phyloP scores from a whole-genome alignment of 2,888 invertebrate species.

The Isoperla grammatica region DNA sequence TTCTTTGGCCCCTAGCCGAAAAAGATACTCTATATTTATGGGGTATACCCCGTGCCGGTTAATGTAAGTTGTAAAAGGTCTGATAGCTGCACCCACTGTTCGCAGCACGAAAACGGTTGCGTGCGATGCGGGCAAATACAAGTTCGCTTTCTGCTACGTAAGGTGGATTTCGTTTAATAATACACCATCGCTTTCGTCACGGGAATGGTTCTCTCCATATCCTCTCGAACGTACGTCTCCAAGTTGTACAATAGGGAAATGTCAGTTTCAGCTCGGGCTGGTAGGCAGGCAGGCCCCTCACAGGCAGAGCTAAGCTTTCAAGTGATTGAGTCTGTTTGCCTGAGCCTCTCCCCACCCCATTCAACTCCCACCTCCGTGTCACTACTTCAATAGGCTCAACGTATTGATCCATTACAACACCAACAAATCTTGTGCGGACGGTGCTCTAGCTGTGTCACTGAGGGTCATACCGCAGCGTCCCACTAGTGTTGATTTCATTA shows the following conservation, averaged over 20 bases:
- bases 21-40: too few species aligned
- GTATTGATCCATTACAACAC: conserved; percentile 14
- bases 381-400: conserved; percentile 13
- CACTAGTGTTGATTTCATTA: conserved; percentile 1
- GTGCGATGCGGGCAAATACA: neutral
- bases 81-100: too few species aligned
- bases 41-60: too few species aligned
- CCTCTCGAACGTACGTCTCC: conserved; percentile 14
- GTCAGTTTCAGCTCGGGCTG: conserved; percentile 15
- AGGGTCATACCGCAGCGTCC: neutral
- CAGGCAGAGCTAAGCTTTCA: conserved; percentile 11
- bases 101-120: too few species aligned
- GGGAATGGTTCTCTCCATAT: neutral
- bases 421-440: conserved; percentile 8
- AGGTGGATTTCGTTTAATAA: conserved; percentile 18
- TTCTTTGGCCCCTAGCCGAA: too few species aligned
- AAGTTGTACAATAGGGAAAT: conserved; percentile 16
- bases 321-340: conserved; percentile 19
- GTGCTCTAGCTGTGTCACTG: neutral
- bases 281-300: neutral
- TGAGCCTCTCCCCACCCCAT: conserved; percentile 10
- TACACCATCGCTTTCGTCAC: conserved; percentile 14
- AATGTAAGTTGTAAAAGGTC: too few species aligned
- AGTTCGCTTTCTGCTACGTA: conserved; percentile 8
- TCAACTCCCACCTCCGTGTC: conserved; percentile 11